These are phyloP conservation scores for Numida meleagris DNA, from an alignment of 2,113 vertebrate species.

Conservation along the genomic window DNA sequence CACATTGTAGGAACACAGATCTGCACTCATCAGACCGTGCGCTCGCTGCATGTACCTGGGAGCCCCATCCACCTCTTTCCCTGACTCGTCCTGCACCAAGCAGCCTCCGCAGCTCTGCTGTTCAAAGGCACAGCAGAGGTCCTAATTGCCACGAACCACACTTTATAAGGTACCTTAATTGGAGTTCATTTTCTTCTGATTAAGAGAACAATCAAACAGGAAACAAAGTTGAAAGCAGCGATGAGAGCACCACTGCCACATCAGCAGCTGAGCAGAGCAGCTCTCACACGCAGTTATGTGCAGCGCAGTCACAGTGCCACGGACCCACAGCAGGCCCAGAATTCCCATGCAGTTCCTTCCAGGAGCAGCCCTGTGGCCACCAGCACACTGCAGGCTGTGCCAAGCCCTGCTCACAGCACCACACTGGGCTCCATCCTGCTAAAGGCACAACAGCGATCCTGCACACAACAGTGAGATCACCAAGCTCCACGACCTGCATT, in stretches of 20 bases:
- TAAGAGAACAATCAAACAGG: neutral
- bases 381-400: too few species aligned
- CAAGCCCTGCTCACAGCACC: neutral
- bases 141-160: neutral
- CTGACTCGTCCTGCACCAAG: fast-evolving
- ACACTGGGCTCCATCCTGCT: neutral
- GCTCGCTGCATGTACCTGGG: fast-evolving
- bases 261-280: fast-evolving
- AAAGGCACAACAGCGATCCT: neutral
- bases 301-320: neutral
- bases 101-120: neutral
- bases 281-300: neutral
- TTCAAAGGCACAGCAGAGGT: neutral
- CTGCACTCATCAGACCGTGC: neutral
- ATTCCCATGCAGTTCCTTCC: too few species aligned
- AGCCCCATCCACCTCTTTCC: neutral
- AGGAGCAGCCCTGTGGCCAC: neutral
- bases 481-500: neutral
- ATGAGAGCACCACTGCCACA: neutral
- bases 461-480: neutral
- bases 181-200: neutral
- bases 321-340: neutral
- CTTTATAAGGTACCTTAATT: neutral
- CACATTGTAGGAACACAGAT: fast-evolving
- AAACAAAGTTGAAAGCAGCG: neutral